A percentile compares a stretch with the other conserved stretches of the same genome.
Conservation (phyloP, 2,797 vertebrate genomes). For the Hydrolagus colliei region DNA sequence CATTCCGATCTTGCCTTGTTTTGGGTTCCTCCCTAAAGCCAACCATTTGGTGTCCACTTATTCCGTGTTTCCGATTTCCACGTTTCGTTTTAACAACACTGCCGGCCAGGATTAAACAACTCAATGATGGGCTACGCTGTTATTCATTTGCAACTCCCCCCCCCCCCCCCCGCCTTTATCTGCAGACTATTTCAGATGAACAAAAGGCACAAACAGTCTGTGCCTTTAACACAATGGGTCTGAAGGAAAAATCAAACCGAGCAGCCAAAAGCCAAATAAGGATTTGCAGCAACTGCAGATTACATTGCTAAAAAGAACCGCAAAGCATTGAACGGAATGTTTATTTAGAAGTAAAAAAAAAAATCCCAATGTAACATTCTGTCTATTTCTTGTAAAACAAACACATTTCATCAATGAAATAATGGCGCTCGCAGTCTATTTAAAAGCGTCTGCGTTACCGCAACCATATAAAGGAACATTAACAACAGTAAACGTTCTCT, state of each 20-base stretch:
- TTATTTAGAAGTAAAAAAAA: background rate
- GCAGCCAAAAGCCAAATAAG: background rate
- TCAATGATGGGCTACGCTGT: background rate
- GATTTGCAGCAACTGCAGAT: background rate
- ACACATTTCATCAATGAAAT: background rate
- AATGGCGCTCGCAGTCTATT: background rate
- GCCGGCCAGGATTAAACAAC: background rate
- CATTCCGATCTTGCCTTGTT: conserved; percentile 18
- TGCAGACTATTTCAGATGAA: background rate
- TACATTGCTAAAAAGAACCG: background rate
- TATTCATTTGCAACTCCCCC: background rate
- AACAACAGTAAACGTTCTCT: background rate
- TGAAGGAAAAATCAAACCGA: background rate
- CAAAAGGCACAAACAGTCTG: too few relatives aligned
- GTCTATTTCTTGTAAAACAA: background rate
- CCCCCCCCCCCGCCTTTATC: background rate
- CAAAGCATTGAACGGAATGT: too few relatives aligned
- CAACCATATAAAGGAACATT: background rate
- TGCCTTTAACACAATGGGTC: too few relatives aligned
- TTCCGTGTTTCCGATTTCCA: background rate
- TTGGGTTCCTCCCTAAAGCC: background rate
- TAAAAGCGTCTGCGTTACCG: background rate
- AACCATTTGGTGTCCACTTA: background rate
- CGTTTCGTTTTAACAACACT: background rate
- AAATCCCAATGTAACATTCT: background rate